Base-by-base conservation (phyloP, 2,797 vertebrate genomes). In the Zalophus californianus region DNA sequence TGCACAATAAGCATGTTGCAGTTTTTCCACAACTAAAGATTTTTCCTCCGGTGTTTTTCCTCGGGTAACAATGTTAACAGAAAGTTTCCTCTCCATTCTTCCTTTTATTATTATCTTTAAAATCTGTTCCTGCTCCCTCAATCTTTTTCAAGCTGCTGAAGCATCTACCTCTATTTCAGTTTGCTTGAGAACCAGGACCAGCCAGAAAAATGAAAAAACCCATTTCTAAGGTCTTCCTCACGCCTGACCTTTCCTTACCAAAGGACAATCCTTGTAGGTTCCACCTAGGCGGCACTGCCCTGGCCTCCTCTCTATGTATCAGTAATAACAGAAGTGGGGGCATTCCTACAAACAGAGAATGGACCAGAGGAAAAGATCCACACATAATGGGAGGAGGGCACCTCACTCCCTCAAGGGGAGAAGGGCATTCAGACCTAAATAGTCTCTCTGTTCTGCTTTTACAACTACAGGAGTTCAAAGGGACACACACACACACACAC, bases 71-170 rank as follows among this genome's bases (percentile, higher is more conserved):
- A 16, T 29, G 25, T 41, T 86, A 77, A 54, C n/a, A 91, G 18
- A 91, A 95, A 93, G 64, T 90, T 92, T 79, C 84, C 78, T 93
- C 83, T 90, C n/a, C n/a, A 7, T 66, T 48, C 32, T 60, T 23
- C 73, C 29, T 66, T 44, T 62, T 62, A 41, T 50, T 89, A 60
- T 77, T 75, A 50, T 72, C 86, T 60, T 56, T 38, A 56, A 60
- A 77, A 82, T 29, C 21, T 83, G 52, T 7, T 29, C 92, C 35
- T 86, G 27, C 60, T 54, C 5, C 60, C 58, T 73, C 85, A 6
- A 21, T 84, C 32, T 72, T 87, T 62, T 77, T 32, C 73, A 78
- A 86, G 35, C 54, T 73, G 52, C 21, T 82, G 6, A 86, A 86
- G 18, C 48, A 41, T 72, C 56, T 52, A 77, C 32, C 48, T 87